A percentile compares a stretch with the other conserved stretches of the same genome.
These are phyloP conservation scores for Pterocles burchelli DNA, from an alignment of 2,113 vertebrate species.

Conservation along the genomic window DNA sequence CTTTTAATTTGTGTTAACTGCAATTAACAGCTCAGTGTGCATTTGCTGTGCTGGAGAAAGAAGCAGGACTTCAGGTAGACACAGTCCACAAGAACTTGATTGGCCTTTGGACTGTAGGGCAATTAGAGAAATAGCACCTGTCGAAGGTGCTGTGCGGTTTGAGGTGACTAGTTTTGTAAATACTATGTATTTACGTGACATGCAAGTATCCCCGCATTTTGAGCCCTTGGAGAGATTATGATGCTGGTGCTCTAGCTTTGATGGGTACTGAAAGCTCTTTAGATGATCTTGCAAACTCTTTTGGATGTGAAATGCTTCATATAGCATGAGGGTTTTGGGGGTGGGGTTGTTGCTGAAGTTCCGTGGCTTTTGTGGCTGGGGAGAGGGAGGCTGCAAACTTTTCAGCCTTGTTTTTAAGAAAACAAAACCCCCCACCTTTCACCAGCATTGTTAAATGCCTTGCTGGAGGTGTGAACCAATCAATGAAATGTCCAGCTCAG, in stretches of 20 bases:
- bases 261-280: not conserved
- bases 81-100: not conserved
- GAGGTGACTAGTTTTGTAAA: not conserved
- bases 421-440: not conserved
- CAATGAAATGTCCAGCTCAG: not conserved
- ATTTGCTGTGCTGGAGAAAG: not conserved
- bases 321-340: accelerated
- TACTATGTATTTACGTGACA: not conserved
- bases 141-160: not conserved
- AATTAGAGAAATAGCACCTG: not conserved
- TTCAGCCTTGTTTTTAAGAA: not conserved
- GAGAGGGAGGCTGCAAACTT: not conserved
- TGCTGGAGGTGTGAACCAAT: accelerated
- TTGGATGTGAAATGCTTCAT: not conserved
- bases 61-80: not conserved
- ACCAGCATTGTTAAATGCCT: not conserved
- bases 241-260: not conserved
- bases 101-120: not conserved
- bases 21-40: slow-evolving; percentile 65
- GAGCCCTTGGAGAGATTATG: not conserved
- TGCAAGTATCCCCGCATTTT: not conserved
- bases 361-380: not conserved
- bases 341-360: not conserved
- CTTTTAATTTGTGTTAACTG: slow-evolving; percentile 68
- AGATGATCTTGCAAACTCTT: not conserved